These are phyloP conservation scores for Tinea semifulvella DNA, from an alignment of 2,888 invertebrate species.

Conservation along the genomic window DNA sequence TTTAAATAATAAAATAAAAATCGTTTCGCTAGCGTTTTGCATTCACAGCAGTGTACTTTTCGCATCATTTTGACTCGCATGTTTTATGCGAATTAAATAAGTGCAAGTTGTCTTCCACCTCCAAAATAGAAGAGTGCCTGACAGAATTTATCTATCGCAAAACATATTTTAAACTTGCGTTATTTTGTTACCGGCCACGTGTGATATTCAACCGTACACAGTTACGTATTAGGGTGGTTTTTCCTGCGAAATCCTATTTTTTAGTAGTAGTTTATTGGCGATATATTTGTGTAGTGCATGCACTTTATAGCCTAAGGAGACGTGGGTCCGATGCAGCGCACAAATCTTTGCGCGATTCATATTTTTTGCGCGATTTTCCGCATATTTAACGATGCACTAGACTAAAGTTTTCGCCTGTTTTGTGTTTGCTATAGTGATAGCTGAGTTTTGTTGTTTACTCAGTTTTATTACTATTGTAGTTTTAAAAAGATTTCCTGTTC, in stretches of 20 bases:
- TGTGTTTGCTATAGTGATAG: too few relatives aligned
- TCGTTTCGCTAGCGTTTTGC: too few relatives aligned
- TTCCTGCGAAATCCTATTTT: constrained; percentile 12
- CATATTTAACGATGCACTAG: constrained; percentile 6
- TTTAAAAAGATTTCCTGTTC: too few relatives aligned
- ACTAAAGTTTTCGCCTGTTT: too few relatives aligned
- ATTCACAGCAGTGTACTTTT: too few relatives aligned
- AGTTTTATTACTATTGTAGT: too few relatives aligned
- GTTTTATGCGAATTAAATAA: background rate
- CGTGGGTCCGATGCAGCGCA: constrained; percentile 20
- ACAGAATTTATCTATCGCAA: constrained; percentile 32
- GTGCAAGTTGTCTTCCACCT: background rate
- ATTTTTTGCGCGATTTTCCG: constrained; percentile 24
- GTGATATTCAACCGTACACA: constrained; percentile 4
- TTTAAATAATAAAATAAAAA: too few relatives aligned
- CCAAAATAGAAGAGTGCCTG: constrained; percentile 12
- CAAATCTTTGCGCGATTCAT: constrained; percentile 39
- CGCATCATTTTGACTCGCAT: too few relatives aligned
- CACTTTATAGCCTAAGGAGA: constrained; percentile 34
- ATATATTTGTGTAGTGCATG: constrained; percentile 38
- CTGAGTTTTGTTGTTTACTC: too few relatives aligned
- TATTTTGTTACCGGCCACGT: constrained; percentile 27
- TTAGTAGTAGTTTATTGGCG: constrained; percentile 37
- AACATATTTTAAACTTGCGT: constrained; percentile 38
- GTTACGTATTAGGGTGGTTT: background rate